Conservation (phyloP, 2,113 vertebrate genomes). For the Holacanthus passer region DNA sequence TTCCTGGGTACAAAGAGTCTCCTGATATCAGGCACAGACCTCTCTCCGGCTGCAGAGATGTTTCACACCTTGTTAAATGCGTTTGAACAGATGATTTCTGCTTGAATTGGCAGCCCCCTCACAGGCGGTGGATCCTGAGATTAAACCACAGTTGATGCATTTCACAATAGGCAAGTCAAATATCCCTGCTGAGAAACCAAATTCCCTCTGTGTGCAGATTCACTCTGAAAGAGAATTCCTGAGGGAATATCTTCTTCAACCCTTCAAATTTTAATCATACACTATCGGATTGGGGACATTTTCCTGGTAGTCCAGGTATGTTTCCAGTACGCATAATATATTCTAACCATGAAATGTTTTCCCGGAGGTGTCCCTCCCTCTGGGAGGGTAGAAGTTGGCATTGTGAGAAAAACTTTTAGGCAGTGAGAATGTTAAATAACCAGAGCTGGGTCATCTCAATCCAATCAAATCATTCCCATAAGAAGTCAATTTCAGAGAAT, state of each 20-base stretch:
- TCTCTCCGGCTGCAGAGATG: not conserved
- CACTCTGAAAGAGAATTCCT: conserved; percentile 10
- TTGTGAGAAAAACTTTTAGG: conserved; percentile 47
- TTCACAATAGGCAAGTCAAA: conserved; percentile 24
- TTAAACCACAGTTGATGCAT: conserved; percentile 21
- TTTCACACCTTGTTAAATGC: conserved; percentile 8
- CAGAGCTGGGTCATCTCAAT: conserved; percentile 50
- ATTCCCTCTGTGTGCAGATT: not conserved
- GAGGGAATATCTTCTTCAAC: not conserved
- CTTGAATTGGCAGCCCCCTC: conserved; percentile 5
- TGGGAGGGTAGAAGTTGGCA: conserved; percentile 26
- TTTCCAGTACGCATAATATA: conserved; percentile 8
- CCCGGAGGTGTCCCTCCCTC: conserved; percentile 3
- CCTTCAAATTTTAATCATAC: conserved; percentile 46
- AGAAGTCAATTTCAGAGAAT: conserved; percentile 24
- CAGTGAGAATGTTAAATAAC: conserved; percentile 45
- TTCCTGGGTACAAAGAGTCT: not conserved
- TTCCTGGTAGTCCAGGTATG: conserved; percentile 6
- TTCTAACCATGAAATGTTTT: conserved; percentile 31
- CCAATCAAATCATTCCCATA: conserved; percentile 37
- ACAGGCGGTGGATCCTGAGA: conserved; percentile 1
- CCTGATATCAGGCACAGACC: not conserved
- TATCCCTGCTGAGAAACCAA: conserved; percentile 16
- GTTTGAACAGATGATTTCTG: conserved; percentile 26
- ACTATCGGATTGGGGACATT: conserved; percentile 25